Conservation (phyloP, 2,113 vertebrate species). For the Helogale parvula region DNA sequence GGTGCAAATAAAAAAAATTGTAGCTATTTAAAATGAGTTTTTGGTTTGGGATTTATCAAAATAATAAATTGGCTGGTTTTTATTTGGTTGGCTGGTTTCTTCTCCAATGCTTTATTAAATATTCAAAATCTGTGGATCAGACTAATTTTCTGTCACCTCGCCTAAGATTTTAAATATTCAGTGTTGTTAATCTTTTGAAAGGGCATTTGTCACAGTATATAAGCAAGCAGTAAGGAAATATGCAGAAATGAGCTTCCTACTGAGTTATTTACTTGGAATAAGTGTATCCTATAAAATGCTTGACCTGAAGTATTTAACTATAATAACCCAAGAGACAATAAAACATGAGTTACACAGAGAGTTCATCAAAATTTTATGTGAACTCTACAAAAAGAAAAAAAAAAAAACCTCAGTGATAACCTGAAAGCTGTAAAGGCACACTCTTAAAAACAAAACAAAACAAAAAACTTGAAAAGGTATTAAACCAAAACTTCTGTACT, state of each 20-base stretch:
- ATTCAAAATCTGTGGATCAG: constrained; percentile 46
- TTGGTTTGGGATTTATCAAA: constrained; percentile 60
- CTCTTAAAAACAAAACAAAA: constrained; percentile 53
- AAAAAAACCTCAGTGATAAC: neutral
- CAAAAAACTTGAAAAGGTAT: constrained; percentile 31
- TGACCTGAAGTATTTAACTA: constrained; percentile 64
- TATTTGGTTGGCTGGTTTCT: constrained; percentile 51
- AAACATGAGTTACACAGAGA: constrained; percentile 53
- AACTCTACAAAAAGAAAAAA: constrained; percentile 8
- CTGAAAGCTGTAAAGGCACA: constrained; percentile 26
- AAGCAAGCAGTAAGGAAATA: constrained; percentile 34
- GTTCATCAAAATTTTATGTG: constrained; percentile 40
- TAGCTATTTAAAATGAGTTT: constrained; percentile 41
- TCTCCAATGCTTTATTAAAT: constrained; percentile 45
- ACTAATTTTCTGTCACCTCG: constrained; percentile 59
- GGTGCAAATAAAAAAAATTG: neutral
- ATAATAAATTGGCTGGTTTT: constrained; percentile 63
- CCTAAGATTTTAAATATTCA: constrained; percentile 41
- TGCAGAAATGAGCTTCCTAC: neutral
- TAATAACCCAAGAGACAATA: constrained; percentile 21
- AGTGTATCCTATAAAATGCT: constrained; percentile 46
- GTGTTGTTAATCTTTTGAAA: constrained; percentile 57
- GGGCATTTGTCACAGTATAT: constrained; percentile 45
- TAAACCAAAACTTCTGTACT: constrained; percentile 30
- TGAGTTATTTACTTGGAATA: constrained; percentile 22